Percentiles rank a stretch among this genome's conserved stretches.
Evolutionary conservation across 2,113 vertebrate genomes (phyloP).

Genomic region (Danionella cerebrum): DNA sequence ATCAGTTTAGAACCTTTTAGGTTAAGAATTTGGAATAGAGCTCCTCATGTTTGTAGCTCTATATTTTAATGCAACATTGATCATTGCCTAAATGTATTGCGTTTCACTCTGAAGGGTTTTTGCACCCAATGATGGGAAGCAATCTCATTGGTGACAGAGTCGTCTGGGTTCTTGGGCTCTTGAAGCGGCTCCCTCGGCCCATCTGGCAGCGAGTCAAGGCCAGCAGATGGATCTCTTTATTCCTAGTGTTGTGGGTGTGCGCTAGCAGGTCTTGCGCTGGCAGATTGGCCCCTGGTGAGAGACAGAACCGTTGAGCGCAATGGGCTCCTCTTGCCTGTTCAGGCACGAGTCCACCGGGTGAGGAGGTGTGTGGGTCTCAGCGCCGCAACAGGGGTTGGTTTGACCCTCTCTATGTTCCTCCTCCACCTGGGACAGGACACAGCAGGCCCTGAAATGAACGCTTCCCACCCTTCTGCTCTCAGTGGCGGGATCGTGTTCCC

Average conservation of each 20-base stretch:
- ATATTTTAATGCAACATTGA: no score
- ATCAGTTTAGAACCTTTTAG: no score
- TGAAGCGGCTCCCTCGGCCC: conserved; percentile 32
- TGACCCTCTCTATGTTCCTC: conserved; percentile 53
- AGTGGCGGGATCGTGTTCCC: no score
- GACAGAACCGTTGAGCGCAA: conserved; percentile 32
- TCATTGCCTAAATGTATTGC: no score
- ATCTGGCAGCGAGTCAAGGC: conserved; percentile 55
- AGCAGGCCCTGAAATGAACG: conserved; percentile 46
- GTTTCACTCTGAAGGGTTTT: no score
- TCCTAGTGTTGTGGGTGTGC: conserved; percentile 36
- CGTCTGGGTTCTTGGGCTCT: conserved; percentile 8
- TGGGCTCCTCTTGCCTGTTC: conserved; percentile 52
- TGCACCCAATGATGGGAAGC: not conserved
- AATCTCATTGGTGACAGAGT: conserved; percentile 5
- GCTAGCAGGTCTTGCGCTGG: conserved; percentile 20
- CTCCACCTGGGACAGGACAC: conserved; percentile 43
- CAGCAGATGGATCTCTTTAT: conserved; percentile 61
- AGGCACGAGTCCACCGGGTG: conserved; percentile 62
- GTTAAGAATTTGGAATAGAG: no score
- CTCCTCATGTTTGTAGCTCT: no score
- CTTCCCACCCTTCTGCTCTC: conserved; percentile 39
- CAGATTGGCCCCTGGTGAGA: conserved; percentile 36
- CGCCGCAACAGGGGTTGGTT: conserved; percentile 46
- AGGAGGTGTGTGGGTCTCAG: conserved; percentile 55